Percentiles rank a stretch among this genome's conserved stretches.
Conservation (phyloP, 1,140 invertebrate species). For the Cataglyphis hispanica region DNA sequence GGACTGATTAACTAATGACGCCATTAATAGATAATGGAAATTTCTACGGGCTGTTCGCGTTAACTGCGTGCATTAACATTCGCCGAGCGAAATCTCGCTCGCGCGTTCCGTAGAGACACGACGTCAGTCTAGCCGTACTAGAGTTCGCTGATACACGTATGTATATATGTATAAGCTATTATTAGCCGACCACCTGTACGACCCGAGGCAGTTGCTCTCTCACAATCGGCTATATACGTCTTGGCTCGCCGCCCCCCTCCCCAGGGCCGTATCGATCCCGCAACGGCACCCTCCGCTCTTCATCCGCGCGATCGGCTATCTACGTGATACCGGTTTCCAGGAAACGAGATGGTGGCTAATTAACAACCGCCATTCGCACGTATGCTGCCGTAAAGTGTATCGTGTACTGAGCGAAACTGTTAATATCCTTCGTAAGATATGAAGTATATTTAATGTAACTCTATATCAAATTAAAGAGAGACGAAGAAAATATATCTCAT, state of each 20-base stretch:
- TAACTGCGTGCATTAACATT: conserved; percentile 42
- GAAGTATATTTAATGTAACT: background rate
- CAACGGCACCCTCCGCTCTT: conserved; percentile 36
- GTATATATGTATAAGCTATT: conserved; percentile 68
- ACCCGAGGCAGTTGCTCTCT: conserved; percentile 74
- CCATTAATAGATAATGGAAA: conserved; percentile 45
- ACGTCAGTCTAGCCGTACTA: conserved; percentile 31
- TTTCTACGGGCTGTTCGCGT: conserved; percentile 18
- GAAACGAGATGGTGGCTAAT: conserved; percentile 39
- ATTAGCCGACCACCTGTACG: conserved; percentile 79
- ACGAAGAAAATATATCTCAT: too few species aligned
- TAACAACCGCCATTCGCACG: conserved; percentile 32
- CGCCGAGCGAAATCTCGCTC: conserved; percentile 33
- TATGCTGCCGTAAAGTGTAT: conserved; percentile 15
- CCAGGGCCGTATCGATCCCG: conserved; percentile 65
- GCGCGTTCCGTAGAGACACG: conserved; percentile 12
- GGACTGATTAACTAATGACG: conserved; percentile 27
- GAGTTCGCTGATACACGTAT: conserved; percentile 35
- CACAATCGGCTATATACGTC: conserved; percentile 67
- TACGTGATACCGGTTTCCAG: conserved; percentile 38
- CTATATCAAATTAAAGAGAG: background rate
- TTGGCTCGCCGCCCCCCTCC: conserved; percentile 19
- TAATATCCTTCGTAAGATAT: conserved; percentile 21
- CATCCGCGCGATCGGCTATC: conserved; percentile 6
- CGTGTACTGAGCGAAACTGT: background rate